A percentile compares a stretch with the other conserved stretches of the same genome.
Evolutionary conservation across 2,113 vertebrate genomes (phyloP).

Genomic region (Corydoras maculifer): DNA sequence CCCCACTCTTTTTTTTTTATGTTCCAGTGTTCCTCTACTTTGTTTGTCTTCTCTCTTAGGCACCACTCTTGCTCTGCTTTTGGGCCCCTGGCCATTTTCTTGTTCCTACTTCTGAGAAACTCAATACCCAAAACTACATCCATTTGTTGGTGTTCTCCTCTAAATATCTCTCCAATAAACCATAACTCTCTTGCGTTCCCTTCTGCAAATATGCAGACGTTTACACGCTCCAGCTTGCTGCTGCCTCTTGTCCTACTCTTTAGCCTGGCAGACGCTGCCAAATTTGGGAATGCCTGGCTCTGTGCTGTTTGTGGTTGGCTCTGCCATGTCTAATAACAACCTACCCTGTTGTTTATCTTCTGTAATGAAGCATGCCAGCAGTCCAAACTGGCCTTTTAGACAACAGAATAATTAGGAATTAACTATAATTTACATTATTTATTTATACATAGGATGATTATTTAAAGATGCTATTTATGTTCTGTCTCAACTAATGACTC

Average conservation of each 20-base stretch:
- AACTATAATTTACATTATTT: too few species aligned
- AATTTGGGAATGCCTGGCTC: conserved; percentile 31
- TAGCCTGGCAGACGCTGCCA: conserved; percentile 25
- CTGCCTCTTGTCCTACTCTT: not conserved
- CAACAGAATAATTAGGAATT: too few species aligned
- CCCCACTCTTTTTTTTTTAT: not conserved
- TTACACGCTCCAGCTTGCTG: conserved; percentile 20
- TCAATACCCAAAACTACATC: not conserved
- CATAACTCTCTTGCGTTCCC: not conserved
- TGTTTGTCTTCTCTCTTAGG: not conserved
- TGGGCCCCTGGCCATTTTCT: not conserved
- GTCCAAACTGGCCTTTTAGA: too few species aligned
- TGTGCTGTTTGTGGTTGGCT: not conserved
- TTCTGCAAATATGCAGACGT: conserved; percentile 12
- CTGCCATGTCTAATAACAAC: conserved; percentile 3
- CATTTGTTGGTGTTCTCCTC: too few species aligned
- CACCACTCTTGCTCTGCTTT: not conserved
- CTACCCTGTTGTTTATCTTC: too few species aligned
- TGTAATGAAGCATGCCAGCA: too few species aligned
- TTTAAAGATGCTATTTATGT: too few species aligned
- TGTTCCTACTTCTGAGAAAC: not conserved
- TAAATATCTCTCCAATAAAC: conserved; percentile 1
- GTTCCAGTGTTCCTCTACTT: not conserved
- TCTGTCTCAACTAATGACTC: too few species aligned
- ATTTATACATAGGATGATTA: too few species aligned